Evolutionary conservation across 2,888 invertebrate genomes (phyloP), one percentile per base, ranked within the genome.

Genomic region (Drosophila monieri): DNA sequence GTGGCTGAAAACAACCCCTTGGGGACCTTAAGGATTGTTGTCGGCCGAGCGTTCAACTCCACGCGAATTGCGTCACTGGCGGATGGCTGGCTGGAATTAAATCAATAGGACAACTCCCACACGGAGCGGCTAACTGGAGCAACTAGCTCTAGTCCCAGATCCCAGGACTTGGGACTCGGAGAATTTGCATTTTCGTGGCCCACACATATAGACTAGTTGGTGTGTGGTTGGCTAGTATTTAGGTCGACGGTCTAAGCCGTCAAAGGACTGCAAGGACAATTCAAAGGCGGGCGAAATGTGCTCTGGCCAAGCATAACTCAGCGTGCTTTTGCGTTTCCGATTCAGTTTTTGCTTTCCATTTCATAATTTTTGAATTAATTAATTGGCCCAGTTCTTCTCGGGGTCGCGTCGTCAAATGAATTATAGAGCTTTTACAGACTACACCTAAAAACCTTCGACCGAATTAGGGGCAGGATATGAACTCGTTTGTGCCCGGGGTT

Each of bases 61-160:
- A 49, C 39, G 44, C 56, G 69, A 55, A 85, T 85, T 83, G 86
- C 84, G 84, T 85, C 84, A 85, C 83, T 80, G 51, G 55, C 61
- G 46, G 72, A 62, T 67, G 52, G 80, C 64, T 12, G 30, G 49
- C 32, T 32, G 62, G 64, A 87, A 81, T 87, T 84, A 85, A 87
- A 84, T 84, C 84, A 87, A 84, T 84, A 84, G 83, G 74, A 75
- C 85, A 87, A 80, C 87, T 83, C 85, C 85, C 87, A 85, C 87
- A 73, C 60, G 66, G 58, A 62, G 41, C 55, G 39, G 6, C 18
- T 44, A 52, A 78, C 56, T 80, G 64, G 80, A 73, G 44, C 80
- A 80, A 59, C 60, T 53, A 43, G 35, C 15, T 23, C 53, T 18
- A 41, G 15, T 41, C 9, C 15, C n/a, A 18, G 14, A 41, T 18